Evolutionary conservation across 2,888 invertebrate genomes (phyloP).

Genomic region (Parelbella ahira): DNA sequence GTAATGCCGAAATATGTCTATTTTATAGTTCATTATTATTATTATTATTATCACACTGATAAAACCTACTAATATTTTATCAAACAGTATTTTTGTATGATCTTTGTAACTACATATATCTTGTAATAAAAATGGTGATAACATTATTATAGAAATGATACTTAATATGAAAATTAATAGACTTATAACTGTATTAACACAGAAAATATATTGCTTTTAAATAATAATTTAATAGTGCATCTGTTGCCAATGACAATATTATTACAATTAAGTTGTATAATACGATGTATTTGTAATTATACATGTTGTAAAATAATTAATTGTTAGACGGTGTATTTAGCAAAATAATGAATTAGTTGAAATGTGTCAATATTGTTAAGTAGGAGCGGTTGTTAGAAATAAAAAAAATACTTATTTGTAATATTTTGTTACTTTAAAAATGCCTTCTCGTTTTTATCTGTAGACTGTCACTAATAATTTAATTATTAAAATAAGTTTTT

Average conservation of each 20-base stretch:
- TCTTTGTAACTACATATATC: constrained; percentile 33
- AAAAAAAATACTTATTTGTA: too few relatives aligned
- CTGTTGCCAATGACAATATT: constrained; percentile 66
- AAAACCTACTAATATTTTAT: constrained; percentile 11
- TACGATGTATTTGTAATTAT: neutral
- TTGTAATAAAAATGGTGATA: constrained; percentile 15
- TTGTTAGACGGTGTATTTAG: too few relatives aligned
- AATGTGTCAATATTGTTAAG: too few relatives aligned
- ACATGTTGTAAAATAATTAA: constrained; percentile 3
- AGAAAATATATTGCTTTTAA: too few relatives aligned
- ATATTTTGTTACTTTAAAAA: too few relatives aligned
- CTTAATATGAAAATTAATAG: neutral
- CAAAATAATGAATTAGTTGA: too few relatives aligned
- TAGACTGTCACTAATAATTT: too few relatives aligned
- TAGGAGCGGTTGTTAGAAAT: neutral
- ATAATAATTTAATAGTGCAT: too few relatives aligned
- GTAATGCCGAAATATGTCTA: constrained; percentile 3
- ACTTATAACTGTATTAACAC: neutral
- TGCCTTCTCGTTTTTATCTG: too few relatives aligned
- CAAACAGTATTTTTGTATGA: constrained; percentile 60
- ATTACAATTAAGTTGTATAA: neutral
- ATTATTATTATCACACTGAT: neutral
- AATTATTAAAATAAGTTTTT: too few relatives aligned
- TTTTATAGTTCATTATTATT: constrained; percentile 14
- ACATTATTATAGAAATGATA: constrained; percentile 2